A percentile compares a stretch with the other conserved stretches of the same genome.
phyloP scores from a whole-genome alignment of 64 coral and sea anemone genomes.

The Anthopleura sola region DNA sequence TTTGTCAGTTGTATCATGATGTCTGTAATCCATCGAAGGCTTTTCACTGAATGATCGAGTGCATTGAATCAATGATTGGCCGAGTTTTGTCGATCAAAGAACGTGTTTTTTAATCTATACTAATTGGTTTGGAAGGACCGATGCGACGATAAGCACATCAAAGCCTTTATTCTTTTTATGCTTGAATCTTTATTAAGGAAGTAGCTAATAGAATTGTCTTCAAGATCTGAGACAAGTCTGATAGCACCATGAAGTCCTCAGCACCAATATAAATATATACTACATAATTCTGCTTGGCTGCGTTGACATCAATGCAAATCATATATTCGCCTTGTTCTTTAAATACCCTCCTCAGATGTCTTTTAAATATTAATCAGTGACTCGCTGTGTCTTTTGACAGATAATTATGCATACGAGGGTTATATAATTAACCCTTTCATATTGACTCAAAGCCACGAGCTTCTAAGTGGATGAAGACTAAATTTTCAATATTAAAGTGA shows the following conservation, averaged over 20 bases:
- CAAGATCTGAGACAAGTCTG: not conserved
- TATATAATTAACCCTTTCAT: not conserved
- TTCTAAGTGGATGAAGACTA: not conserved
- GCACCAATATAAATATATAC: not conserved
- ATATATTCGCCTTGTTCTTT: not conserved
- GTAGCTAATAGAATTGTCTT: not conserved
- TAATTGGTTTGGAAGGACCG: not conserved
- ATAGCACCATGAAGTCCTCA: not conserved
- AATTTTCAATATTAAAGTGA: not conserved
- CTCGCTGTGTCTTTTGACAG: not conserved
- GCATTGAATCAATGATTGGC: not conserved
- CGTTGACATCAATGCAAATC: not conserved
- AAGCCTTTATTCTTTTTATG: not conserved
- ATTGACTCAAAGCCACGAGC: not conserved
- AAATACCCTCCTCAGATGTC: not conserved
- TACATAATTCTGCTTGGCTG: not conserved
- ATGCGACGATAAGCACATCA: not conserved
- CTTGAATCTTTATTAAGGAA: not conserved
- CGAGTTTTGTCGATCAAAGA: not conserved
- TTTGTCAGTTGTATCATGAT: not conserved
- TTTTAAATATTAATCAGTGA: too few species aligned
- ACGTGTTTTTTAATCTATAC: not conserved
- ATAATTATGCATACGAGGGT: too few species aligned
- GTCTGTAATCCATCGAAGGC: not conserved
- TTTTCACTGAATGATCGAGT: not conserved